Base-by-base conservation (phyloP, 2,888 invertebrate genomes). In the Phania funesta region DNA sequence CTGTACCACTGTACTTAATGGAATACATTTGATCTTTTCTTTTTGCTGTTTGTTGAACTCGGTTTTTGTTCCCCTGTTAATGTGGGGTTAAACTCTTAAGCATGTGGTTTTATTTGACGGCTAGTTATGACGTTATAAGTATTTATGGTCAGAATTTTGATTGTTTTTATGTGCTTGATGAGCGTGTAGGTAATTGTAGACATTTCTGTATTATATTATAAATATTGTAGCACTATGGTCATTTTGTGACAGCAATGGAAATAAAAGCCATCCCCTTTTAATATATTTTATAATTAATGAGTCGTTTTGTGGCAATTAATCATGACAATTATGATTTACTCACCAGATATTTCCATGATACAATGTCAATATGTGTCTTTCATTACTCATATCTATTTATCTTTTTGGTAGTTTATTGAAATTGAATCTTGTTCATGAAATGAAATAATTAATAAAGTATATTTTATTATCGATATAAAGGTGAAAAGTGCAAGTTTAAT, bases 231-330 rank as follows among this genome's bases (percentile, higher is more conserved):
- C 20, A 9, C 44, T 38, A 58, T 68, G 81, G 77, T 54, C 60
- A 71, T 48, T 68, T 73, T 52, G 67, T 62, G 62, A 48, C 29
- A 41, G 8, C 32, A 22, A 7, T 35, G 48, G 67, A 50, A 22
- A 11, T n/a, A n/a, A 41, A 73, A 64, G 74, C 65, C 58, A 46
- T 75, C 26, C 52, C 35, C 38, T 82, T 76, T 80, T 87, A 86
- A 87, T 82, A 87, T 85, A 85, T 85, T 84, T 85, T 83, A 86
- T 88, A 86, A 87, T 88, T 87, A 87, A 88, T 88, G 88, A 88
- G 84, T 86, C 86, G 85, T 88, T 85, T 84, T 83, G 56, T 20
- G 82, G 87, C 87, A 87, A 88, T 88, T 88, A 89, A 88, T 88
- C 88, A 89, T 87, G 85, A 84, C 85, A 88, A 88, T 87, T 87